Percentiles rank a stretch among this genome's conserved stretches.
Evolutionary conservation across 2,888 invertebrate genomes (phyloP).

Genomic region (Colostygia pectinataria): DNA sequence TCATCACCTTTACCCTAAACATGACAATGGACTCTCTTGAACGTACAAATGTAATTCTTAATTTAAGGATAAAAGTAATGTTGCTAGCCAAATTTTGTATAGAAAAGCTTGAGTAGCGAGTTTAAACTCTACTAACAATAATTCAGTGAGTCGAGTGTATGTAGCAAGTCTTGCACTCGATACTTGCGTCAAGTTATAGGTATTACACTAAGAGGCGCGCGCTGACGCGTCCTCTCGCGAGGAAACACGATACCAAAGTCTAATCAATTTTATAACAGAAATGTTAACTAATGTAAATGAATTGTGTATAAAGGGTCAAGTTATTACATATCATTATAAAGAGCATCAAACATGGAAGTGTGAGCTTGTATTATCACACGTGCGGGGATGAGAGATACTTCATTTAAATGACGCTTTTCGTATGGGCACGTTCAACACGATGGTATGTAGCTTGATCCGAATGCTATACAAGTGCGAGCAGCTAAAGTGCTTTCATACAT

Average conservation of each 20-base stretch:
- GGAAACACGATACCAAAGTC: constrained; percentile 73
- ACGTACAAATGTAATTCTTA: constrained; percentile 78
- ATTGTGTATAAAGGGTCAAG: constrained; percentile 51
- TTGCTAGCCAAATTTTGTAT: constrained; percentile 73
- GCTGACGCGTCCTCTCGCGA: constrained; percentile 15
- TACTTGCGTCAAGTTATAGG: background rate
- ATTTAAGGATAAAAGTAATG: constrained; percentile 71
- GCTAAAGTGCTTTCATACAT: constrained; percentile 70
- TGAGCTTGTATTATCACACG: too few species aligned
- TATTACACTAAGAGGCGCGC: background rate
- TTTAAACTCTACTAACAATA: constrained; percentile 40
- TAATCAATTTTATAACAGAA: constrained; percentile 76
- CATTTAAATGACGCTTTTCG: constrained; percentile 2
- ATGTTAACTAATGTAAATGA: constrained; percentile 71
- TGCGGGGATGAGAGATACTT: background rate
- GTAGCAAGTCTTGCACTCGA: constrained; percentile 12
- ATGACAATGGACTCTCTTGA: constrained; percentile 83
- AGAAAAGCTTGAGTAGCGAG: constrained; percentile 65
- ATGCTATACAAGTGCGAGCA: constrained; percentile 82
- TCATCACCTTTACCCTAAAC: constrained; percentile 70
- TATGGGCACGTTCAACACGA: background rate
- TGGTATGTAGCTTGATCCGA: constrained; percentile 22
- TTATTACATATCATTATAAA: background rate
- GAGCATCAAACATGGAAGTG: too few species aligned
- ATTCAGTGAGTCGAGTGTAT: constrained; percentile 34